A percentile compares a stretch with the other conserved stretches of the same genome.
These are phyloP conservation scores for Xyrauchen texanus DNA, from an alignment of 2,113 vertebrate genomes.

Conservation along the genomic window DNA sequence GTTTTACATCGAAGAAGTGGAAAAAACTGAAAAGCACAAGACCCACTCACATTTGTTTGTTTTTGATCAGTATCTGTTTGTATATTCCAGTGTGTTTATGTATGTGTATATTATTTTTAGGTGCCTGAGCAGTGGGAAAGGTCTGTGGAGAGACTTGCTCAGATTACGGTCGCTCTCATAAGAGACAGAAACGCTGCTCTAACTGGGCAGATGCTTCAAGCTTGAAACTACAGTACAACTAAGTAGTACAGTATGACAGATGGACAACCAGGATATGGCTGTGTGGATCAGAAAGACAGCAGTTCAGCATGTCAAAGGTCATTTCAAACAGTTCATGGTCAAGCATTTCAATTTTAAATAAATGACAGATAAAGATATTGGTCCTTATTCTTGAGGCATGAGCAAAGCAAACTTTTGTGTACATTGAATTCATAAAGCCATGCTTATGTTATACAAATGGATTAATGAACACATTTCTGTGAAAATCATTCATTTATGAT, in stretches of 20 bases:
- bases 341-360: not conserved
- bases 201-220: constrained; percentile 73
- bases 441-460: too few species aligned
- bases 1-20: not conserved
- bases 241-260: not conserved
- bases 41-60: not conserved
- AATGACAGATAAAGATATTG: not conserved
- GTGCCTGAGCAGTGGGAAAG: constrained; percentile 63
- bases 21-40: not conserved
- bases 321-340: not conserved
- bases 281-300: constrained; percentile 1
- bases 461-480: too few species aligned
- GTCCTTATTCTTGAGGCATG: too few species aligned
- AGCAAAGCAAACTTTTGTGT: too few species aligned
- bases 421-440: too few species aligned
- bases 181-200: constrained; percentile 67
- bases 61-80: constrained; percentile 16
- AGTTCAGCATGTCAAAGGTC: not conserved
- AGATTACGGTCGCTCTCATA: constrained; percentile 67
- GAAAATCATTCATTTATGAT: too few species aligned
- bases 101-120: constrained; percentile 55
- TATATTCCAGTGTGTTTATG: constrained; percentile 21
- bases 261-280: not conserved
- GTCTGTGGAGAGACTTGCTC: constrained; percentile 59
- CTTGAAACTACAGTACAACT: constrained; percentile 56